Base-by-base conservation (phyloP, 2,113 vertebrate genomes). In the Grammomys dolichurus region DNA sequence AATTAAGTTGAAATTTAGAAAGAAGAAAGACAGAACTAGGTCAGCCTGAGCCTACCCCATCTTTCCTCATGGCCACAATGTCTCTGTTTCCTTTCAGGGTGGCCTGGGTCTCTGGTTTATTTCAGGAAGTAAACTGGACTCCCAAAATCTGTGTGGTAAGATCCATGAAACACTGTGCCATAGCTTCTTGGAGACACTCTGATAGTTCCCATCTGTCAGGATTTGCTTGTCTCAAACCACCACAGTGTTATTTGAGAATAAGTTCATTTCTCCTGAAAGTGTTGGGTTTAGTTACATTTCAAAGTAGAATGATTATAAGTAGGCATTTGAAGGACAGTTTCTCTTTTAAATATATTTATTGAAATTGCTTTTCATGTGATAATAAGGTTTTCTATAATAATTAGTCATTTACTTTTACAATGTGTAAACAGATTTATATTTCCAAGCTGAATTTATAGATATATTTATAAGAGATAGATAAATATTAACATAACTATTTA, bases 401-500 rank as follows among this genome's bases (percentile, higher is more conserved):
- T 54, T 54, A 63, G 19, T 80, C 24, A 78, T 87, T 89, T 76
- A 87, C 76, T 86, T 78, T 91, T 72, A 8, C 48, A 36, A 13
- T 70, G 7, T 26, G 13, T 86, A 56, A 94, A 51, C 7, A 86
- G 22, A 67, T 40, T 16, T 69, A 40, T 22, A 46, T 77, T 69
- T 58, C n/a, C 69, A 46, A 69, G 46, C 46, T 78, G n/a, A 95
- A 90, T 84, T 78, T 72, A 51, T 4, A 70, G 36, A 69, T 60
- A 22, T 24, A 43, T 48, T 60, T 92, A 54, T 92, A 91, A 95
- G 69, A 0, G 5, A 91, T 81, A 10, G 82, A 87, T 58, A 76
- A 86, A 92, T 84, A 72, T 43, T 80, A 91, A 80, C 60, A 85
- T 75, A 77, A 91, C 81, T 46, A 31, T 78, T 36, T 67, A 8